A percentile compares a stretch with the other conserved stretches of the same genome.
Conservation (phyloP, 30 jellyfish, hydroid and myxozoan genomes). For the Phacellophora camtschatica region DNA sequence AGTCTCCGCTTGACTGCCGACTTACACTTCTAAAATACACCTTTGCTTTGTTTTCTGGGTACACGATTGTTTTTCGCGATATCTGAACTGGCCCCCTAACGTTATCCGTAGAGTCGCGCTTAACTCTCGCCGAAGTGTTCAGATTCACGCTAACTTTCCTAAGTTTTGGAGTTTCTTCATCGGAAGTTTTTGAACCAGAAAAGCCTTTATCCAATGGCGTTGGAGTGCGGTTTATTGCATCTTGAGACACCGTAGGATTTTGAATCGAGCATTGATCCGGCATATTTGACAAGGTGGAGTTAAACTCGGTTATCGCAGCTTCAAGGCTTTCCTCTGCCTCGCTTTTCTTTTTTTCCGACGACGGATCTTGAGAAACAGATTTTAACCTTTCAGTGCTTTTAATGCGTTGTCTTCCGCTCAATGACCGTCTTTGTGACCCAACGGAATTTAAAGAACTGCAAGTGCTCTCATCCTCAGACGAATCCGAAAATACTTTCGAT, state of each 20-base stretch:
- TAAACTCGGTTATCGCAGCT: conserved; percentile 92
- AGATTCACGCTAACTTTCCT: background rate
- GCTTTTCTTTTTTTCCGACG: conserved; percentile 76
- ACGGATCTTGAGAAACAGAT: conserved; percentile 33
- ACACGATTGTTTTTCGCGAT: background rate
- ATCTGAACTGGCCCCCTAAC: background rate
- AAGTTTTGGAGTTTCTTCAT: conserved; percentile 3
- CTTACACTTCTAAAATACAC: background rate
- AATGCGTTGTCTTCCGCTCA: background rate
- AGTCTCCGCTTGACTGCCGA: conserved; percentile 37
- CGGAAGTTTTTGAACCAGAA: background rate
- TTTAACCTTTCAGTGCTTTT: background rate
- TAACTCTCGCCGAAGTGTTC: background rate
- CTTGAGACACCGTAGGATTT: background rate
- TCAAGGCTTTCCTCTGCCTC: conserved; percentile 99
- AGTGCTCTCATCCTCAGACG: conserved; percentile 65
- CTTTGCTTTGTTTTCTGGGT: background rate
- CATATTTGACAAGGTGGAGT: conserved; percentile 71
- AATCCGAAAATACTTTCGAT: conserved; percentile 17
- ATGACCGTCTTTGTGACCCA: background rate
- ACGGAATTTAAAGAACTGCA: background rate
- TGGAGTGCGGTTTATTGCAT: conserved; percentile 16
- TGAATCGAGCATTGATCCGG: conserved; percentile 55
- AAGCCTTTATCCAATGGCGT: conserved; percentile 4
- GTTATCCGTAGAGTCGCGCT: background rate